Percentiles rank a stretch among this genome's conserved stretches.
These are phyloP conservation scores for Gymnothorax reevesii DNA, from an alignment of 2,797 vertebrate species.

Conservation along the genomic window DNA sequence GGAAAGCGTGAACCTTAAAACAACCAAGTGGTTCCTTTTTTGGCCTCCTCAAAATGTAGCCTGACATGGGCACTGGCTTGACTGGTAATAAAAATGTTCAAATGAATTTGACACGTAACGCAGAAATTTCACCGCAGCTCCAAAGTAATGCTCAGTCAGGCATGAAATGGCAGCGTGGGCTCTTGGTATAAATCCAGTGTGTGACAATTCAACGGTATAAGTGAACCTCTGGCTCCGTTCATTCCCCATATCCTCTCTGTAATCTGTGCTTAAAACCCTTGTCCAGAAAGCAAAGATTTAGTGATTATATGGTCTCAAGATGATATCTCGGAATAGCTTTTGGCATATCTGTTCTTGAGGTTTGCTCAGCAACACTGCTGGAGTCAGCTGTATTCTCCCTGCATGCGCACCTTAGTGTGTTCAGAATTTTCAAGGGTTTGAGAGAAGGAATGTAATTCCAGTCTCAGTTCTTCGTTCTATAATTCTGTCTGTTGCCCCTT, in stretches of 20 bases:
- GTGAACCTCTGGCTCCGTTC: neutral
- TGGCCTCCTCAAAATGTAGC: neutral
- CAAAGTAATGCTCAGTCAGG: neutral
- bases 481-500: neutral
- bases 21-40: neutral
- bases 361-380: neutral
- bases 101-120: neutral
- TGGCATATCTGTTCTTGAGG: neutral
- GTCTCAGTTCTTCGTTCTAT: neutral
- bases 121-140: neutral
- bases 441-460: neutral
- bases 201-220: neutral
- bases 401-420: neutral
- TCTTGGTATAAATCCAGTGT: neutral
- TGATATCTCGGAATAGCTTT: neutral
- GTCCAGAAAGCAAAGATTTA: conserved; percentile 4
- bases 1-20: neutral
- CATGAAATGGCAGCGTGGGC: neutral
- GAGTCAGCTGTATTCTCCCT: neutral
- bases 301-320: neutral
- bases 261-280: neutral
- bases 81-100: neutral
- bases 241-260: conserved; percentile 3
- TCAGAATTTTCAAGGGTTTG: neutral
- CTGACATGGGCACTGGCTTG: neutral